Evolutionary conservation across 2,797 vertebrate genomes (phyloP).

Genomic region (Propithecus deckenii): DNA sequence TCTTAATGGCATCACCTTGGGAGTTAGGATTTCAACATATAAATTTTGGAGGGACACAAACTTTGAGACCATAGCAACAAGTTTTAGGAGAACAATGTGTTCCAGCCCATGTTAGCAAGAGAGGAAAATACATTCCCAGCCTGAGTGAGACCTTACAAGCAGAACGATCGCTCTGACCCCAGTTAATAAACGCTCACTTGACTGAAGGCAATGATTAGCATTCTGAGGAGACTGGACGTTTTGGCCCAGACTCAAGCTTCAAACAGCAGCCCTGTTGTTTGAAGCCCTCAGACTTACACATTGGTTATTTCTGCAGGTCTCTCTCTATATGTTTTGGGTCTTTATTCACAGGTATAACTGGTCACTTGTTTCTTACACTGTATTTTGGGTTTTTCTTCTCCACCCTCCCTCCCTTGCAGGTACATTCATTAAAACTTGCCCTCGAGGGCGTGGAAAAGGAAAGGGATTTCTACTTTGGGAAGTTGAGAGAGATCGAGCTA

Average conservation of each 20-base stretch:
- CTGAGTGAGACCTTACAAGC: accelerated
- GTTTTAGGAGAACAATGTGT: not conserved
- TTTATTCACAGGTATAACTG: not conserved
- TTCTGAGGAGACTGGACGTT: not conserved
- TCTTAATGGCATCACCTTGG: not conserved
- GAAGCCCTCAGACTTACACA: not conserved
- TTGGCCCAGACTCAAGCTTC: not conserved
- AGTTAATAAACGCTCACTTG: not conserved
- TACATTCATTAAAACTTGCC: conserved; percentile 96
- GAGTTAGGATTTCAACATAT: not conserved
- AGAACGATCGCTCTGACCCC: no score
- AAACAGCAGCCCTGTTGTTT: not conserved
- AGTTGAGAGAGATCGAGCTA: conserved; percentile 97
- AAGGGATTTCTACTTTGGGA: conserved; percentile 99
- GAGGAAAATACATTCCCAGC: not conserved
- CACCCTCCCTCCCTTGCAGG: conserved; percentile 80
- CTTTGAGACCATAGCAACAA: not conserved
- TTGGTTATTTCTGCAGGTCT: accelerated
- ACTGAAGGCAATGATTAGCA: not conserved
- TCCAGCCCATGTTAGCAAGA: not conserved
- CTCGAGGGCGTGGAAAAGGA: conserved; percentile 99
- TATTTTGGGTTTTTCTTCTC: not conserved
- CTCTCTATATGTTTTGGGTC: not conserved
- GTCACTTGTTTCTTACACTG: not conserved
- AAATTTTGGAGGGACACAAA: not conserved